These are phyloP conservation scores for Sialis lutaria DNA, from an alignment of 2,888 invertebrate species.

Conservation along the genomic window DNA sequence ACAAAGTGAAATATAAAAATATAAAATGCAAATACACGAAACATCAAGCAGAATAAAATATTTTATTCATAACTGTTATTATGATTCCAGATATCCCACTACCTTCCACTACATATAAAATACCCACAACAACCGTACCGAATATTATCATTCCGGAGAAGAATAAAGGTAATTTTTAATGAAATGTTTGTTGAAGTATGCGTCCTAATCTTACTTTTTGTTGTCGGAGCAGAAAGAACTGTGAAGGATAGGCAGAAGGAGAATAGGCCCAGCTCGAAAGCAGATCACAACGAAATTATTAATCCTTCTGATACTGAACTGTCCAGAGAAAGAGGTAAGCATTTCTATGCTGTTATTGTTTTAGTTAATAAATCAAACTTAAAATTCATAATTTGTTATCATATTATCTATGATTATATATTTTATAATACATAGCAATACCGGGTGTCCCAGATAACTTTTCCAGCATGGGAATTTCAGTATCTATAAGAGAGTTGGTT, in stretches of 20 bases:
- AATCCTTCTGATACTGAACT: slow-evolving; percentile 15
- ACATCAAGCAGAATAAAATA: no score
- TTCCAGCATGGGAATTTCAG: no score
- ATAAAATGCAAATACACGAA: no score
- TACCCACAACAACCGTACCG: slow-evolving; percentile 8
- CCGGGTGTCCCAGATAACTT: no score
- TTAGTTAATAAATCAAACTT: no score
- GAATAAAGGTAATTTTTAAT: slow-evolving; percentile 4
- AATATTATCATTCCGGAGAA: slow-evolving; percentile 6
- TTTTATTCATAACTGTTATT: background rate
- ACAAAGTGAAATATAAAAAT: no score
- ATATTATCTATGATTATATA: no score
- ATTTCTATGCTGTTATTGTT: slow-evolving; percentile 5
- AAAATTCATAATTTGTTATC: no score
- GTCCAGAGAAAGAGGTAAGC: slow-evolving; percentile 19
- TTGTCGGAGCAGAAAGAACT: no score
- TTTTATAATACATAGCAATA: no score
- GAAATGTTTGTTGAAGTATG: background rate
- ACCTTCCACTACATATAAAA: slow-evolving; percentile 15
- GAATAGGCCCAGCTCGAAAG: slow-evolving; percentile 3
- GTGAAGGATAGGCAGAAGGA: background rate
- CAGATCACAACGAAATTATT: slow-evolving; percentile 3
- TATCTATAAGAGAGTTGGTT: no score
- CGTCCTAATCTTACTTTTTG: background rate
- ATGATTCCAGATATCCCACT: slow-evolving; percentile 17